Conservation (phyloP, 2,113 vertebrate species). For the Myxocyprinus asiaticus region DNA sequence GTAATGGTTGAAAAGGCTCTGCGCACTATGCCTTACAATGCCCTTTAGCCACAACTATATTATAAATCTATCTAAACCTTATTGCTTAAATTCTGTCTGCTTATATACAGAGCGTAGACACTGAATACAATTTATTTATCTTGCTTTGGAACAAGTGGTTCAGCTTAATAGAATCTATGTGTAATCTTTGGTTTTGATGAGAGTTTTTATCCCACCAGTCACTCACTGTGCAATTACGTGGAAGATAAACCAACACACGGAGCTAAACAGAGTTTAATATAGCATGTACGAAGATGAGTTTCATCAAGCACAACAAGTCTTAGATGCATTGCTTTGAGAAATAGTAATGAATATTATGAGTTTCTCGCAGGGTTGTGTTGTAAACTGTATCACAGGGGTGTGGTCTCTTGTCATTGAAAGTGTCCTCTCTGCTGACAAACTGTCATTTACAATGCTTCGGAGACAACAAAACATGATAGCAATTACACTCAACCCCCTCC, state of each 20-base stretch:
- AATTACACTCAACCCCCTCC: constrained; percentile 69
- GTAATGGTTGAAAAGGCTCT: too few species aligned
- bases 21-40: too few species aligned
- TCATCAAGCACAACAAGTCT: constrained; percentile 19
- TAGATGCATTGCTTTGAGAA: constrained; percentile 1
- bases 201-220: not conserved
- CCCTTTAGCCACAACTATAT: too few species aligned
- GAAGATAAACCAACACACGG: not conserved
- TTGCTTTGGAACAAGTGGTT: not conserved
- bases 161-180: not conserved
- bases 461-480: constrained; percentile 61
- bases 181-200: not conserved
- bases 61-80: too few species aligned
- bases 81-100: too few species aligned
- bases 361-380: not conserved
- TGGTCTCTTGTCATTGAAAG: constrained; percentile 63
- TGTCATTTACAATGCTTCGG: constrained; percentile 81
- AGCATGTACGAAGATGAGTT: constrained; percentile 17
- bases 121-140: too few species aligned
- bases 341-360: constrained; percentile 2
- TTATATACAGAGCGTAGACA: too few species aligned
- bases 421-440: constrained; percentile 65
- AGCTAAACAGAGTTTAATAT: not conserved
- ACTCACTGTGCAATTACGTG: not conserved
- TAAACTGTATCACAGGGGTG: constrained; percentile 3